phyloP scores from a whole-genome alignment of 2,113 vertebrate species.

The Rhinopomastus cyanomelas region DNA sequence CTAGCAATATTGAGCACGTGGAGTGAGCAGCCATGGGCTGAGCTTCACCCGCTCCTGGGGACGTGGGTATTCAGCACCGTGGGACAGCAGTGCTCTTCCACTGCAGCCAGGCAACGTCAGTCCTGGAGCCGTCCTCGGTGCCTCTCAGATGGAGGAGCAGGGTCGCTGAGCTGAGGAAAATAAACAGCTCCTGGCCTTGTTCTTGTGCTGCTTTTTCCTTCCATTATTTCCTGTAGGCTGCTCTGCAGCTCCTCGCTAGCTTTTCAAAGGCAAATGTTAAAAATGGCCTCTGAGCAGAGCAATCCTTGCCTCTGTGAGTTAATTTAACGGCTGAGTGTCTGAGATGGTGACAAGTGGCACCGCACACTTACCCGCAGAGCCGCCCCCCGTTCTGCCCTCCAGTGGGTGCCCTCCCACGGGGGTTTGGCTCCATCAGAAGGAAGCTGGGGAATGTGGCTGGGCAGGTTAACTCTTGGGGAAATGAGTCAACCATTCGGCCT shows the following conservation, averaged over 20 bases:
- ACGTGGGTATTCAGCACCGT: rapidly evolving
- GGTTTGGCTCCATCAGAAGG: background rate
- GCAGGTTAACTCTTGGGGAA: background rate
- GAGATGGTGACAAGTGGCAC: background rate
- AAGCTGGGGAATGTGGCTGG: background rate
- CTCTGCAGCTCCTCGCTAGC: background rate
- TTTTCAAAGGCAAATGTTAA: constrained; percentile 10
- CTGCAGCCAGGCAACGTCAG: rapidly evolving
- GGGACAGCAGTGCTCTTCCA: background rate
- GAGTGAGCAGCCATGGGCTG: background rate
- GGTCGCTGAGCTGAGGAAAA: background rate
- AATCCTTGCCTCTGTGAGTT: background rate
- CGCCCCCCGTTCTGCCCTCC: too few species aligned
- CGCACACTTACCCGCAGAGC: rapidly evolving
- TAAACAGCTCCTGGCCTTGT: background rate
- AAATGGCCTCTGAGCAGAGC: background rate
- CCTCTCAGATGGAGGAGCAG: background rate
- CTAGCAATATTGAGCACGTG: background rate
- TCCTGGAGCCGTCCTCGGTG: background rate
- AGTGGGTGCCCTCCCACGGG: background rate
- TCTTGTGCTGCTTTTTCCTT: background rate
- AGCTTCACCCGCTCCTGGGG: background rate
- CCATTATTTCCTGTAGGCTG: background rate
- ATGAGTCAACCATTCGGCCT: background rate
- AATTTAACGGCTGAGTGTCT: background rate